phyloP scores from a whole-genome alignment of 2,888 invertebrate genomes.

The Odontocolon sp. region DNA sequence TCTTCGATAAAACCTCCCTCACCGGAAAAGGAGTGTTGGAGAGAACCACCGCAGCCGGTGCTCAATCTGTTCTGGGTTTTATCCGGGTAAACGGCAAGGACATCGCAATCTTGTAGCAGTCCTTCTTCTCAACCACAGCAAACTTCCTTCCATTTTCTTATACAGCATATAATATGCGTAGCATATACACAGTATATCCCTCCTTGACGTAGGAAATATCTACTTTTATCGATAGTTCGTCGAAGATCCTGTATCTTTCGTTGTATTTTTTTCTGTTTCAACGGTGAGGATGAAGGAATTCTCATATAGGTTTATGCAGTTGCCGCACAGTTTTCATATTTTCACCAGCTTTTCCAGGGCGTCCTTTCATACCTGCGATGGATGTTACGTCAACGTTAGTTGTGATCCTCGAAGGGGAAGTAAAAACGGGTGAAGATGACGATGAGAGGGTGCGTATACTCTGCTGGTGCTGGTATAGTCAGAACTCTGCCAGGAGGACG shows the following conservation, averaged over 20 bases:
- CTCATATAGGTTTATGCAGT: neutral
- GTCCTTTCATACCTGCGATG: neutral
- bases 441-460: conserved; percentile 10
- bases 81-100: neutral
- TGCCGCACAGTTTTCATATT: neutral
- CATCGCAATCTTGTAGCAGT: neutral
- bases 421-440: neutral
- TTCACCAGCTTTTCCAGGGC: neutral
- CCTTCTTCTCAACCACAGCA: neutral
- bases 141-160: neutral
- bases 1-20: neutral
- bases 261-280: neutral
- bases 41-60: neutral
- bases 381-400: neutral
- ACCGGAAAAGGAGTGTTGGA: neutral
- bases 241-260: neutral
- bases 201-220: neutral
- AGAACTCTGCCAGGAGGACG: conserved; percentile 22
- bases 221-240: neutral
- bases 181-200: neutral
- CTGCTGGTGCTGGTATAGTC: conserved; percentile 18
- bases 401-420: conserved; percentile 1
- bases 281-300: neutral
- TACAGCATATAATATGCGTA: too few relatives aligned
- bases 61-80: neutral